Evolutionary conservation across 2,888 invertebrate genomes (phyloP), one percentile per base, ranked within the genome.

Genomic region (Hydraecia micacea): DNA sequence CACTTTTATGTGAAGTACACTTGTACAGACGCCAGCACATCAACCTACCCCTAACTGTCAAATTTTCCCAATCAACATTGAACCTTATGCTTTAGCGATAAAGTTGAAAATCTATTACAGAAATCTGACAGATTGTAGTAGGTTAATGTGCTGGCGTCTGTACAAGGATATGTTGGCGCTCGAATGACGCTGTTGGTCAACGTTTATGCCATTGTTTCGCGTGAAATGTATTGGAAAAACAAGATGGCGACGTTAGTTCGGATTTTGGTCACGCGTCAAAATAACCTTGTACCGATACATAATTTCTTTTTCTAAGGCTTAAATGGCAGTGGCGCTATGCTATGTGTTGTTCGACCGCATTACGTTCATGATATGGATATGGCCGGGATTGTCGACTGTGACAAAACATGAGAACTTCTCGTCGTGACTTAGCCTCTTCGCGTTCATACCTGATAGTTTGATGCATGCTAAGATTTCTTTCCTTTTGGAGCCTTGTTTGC

Each of bases 301-400:
- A 49, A 65, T 78, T 72, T n/a, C 7, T 39, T 65, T 72, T 72
- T 46, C 28, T 71, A 78, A 77, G 49, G 11, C 55, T 72, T 78
- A 79, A 71, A 88, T 87, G 83, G 79, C 75, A 75, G 74, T 66
- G 77, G 86, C 86, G 81, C 15, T 69, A 91, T 90, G 93, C 91
- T 95, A 94, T 88, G 93, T 91, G 69, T 86, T 86, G 39, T 89
- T 85, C 6, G 90, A 73, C 42, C 87, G 89, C 92, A 96, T 93
- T 21, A 97, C 93, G 85, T 97, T 97, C 97, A 97, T 97, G 67
- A 97, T 96, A 89, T 97, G 97, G 28, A 97, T 93, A 79, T 97
- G 97, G 3, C 97, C 97, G 21, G 97, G 96, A 86, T 97, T 96
- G 92, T 97, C 97, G 13, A 97, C 97, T 1, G 97, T 97, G 36